Evolutionary conservation across 2,113 vertebrate species (phyloP).

Genomic region (Raja brachyura): DNA sequence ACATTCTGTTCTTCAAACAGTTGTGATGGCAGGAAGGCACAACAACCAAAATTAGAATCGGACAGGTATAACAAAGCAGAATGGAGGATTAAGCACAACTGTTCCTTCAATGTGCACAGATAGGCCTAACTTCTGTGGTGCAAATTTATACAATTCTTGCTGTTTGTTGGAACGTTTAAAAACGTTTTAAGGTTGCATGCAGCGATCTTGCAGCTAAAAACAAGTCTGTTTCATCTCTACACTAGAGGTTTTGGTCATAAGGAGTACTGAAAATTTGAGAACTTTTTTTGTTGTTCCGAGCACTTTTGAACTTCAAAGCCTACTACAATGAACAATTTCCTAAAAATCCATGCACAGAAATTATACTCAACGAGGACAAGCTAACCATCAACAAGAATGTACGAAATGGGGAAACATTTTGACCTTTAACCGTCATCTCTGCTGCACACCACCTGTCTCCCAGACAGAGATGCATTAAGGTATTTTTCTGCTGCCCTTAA

Average conservation of each 20-base stretch:
- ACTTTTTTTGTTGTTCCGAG: not conserved
- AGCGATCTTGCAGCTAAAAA: not conserved
- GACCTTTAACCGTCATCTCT: slow-evolving; percentile 38
- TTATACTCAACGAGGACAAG: slow-evolving; percentile 27
- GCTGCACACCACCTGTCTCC: slow-evolving; percentile 39
- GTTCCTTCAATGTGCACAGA: not conserved
- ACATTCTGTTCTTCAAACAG: no score
- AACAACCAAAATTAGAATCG: not conserved
- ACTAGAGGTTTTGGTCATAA: not conserved
- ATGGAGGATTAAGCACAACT: not conserved
- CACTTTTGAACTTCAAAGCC: slow-evolving; percentile 19
- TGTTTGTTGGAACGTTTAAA: not conserved
- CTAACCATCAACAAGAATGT: slow-evolving; percentile 40
- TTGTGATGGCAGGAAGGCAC: no score
- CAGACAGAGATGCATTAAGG: slow-evolving; percentile 35
- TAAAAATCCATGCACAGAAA: slow-evolving; percentile 20
- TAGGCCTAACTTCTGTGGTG: not conserved
- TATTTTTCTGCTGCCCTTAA: slow-evolving; percentile 30
- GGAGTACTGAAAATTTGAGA: not conserved
- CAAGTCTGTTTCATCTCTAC: not conserved
- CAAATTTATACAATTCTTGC: not conserved
- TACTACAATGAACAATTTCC: slow-evolving; percentile 20
- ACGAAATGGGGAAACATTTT: slow-evolving; percentile 37
- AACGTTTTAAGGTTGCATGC: not conserved
- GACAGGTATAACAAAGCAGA: not conserved